Evolutionary conservation across 1,140 invertebrate genomes (phyloP).

Genomic region (Neotoxoptera formosana): DNA sequence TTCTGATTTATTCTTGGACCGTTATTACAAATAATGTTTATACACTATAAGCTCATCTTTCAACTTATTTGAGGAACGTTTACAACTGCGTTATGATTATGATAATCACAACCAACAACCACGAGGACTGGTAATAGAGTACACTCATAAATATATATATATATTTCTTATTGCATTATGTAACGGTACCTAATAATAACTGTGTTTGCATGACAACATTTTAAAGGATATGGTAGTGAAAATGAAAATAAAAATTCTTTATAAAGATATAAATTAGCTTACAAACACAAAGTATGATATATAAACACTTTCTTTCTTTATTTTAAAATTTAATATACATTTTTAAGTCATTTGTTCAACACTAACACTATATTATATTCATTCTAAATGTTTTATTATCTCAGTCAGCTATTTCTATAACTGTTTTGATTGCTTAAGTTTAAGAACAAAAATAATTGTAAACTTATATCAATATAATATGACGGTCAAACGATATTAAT

Average conservation of each 20-base stretch:
- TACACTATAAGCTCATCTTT: background rate
- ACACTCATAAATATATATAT: background rate
- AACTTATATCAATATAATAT: too few species aligned
- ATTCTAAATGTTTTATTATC: background rate
- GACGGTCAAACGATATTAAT: too few species aligned
- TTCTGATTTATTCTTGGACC: background rate
- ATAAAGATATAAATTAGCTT: background rate
- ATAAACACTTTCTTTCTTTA: background rate
- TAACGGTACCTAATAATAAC: background rate
- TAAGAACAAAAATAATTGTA: background rate
- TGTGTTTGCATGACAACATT: background rate
- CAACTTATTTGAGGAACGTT: background rate
- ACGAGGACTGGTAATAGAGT: background rate
- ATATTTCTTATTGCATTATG: background rate
- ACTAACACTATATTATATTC: background rate
- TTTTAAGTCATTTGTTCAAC: background rate
- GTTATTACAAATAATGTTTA: background rate
- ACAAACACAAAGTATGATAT: background rate
- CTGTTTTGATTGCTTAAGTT: background rate
- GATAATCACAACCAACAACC: background rate
- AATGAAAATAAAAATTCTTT: too few species aligned
- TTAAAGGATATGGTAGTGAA: background rate
- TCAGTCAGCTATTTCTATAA: background rate
- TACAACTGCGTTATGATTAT: background rate
- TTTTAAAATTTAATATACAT: background rate